A percentile compares a stretch with the other conserved stretches of the same genome.
Evolutionary conservation across 23 tunicate genomes (phyloP).

Genomic region (Halocynthia aurantium): DNA sequence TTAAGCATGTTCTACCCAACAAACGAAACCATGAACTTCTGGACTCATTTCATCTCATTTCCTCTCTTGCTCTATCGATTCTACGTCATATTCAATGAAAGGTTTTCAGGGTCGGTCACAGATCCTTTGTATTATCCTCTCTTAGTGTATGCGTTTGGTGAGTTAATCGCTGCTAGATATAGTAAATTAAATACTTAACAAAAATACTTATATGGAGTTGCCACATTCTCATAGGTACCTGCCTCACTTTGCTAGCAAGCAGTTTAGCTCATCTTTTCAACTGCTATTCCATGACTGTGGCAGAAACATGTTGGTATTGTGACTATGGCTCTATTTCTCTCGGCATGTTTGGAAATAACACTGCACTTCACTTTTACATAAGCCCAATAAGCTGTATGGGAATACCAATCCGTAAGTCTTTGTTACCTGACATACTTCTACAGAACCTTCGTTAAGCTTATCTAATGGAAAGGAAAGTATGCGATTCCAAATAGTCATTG

Average conservation of each 20-base stretch:
- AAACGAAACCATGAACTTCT: constrained; percentile 43
- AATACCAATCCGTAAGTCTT: not conserved
- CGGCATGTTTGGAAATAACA: constrained; percentile 30
- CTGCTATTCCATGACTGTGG: constrained; percentile 34
- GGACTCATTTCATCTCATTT: constrained; percentile 64
- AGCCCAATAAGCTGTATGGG: constrained; percentile 43
- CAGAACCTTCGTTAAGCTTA: too few species aligned
- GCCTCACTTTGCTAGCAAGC: not conserved
- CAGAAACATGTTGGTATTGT: constrained; percentile 45
- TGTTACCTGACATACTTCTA: too few species aligned
- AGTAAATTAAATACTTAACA: too few species aligned
- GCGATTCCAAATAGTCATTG: too few species aligned
- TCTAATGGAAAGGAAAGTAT: too few species aligned
- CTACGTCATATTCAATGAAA: constrained; percentile 6
- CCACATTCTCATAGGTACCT: constrained; percentile 27
- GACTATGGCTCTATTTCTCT: constrained; percentile 53
- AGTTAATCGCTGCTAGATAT: not conserved
- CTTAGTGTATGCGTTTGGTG: constrained; percentile 44
- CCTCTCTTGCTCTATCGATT: constrained; percentile 14
- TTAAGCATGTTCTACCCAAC: constrained; percentile 45
- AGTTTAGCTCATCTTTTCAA: constrained; percentile 38
- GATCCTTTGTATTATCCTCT: constrained; percentile 29
- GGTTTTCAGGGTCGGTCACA: constrained; percentile 18
- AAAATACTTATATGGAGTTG: constrained; percentile 21
- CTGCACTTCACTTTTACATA: constrained; percentile 16